Evolutionary conservation across 2,797 vertebrate species (phyloP), one percentile per base, ranked within the genome.

Genomic region (Gymnoscopelus braueri): DNA sequence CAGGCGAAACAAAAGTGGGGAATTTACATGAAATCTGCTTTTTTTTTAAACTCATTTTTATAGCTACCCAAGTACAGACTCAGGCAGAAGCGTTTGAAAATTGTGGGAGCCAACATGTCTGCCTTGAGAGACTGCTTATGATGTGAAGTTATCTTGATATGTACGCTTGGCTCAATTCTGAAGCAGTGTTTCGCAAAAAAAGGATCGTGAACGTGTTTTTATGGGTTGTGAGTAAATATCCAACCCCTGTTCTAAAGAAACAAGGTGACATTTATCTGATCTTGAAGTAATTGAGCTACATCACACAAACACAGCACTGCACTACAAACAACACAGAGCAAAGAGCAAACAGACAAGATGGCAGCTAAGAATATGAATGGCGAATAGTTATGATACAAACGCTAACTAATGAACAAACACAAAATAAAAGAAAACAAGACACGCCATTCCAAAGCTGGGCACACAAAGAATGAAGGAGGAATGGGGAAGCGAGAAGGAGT

Each of bases 281-380:
- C 3, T 14, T n/a, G 32, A 19, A 50, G 29, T 8, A 48, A 65
- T 55, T 39, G 60, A 64, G 50, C 66, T 58, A 78, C 62, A 65
- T 60, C 72, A 85, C 69, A 82, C 60, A 79, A 69, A 58, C 79
- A 92, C 78, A 71, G 67, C 78, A 86, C 72, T 72, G 63, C 61
- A 79, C 60, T 75, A 55, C 60, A 67, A 79, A 47, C 32, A 71
- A 49, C 1, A 12, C 13, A 57, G 39, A 84, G 53, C 52, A 54
- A 65, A 78, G 47, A 77, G 60, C 68, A 57, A 71, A 56, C 11
- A 35, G 49, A 15, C 62, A 12, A 61, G 44, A 8, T 53, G 39
- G 58, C 9, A 62, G 13, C 26, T 26, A 48, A 26, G n/a, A 13
- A 65, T 23, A 65, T 24, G 19, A 48, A 47, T 60, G 47, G 7